Base-by-base conservation (phyloP, 2,888 invertebrate species). In the Sminthurides aquaticus region DNA sequence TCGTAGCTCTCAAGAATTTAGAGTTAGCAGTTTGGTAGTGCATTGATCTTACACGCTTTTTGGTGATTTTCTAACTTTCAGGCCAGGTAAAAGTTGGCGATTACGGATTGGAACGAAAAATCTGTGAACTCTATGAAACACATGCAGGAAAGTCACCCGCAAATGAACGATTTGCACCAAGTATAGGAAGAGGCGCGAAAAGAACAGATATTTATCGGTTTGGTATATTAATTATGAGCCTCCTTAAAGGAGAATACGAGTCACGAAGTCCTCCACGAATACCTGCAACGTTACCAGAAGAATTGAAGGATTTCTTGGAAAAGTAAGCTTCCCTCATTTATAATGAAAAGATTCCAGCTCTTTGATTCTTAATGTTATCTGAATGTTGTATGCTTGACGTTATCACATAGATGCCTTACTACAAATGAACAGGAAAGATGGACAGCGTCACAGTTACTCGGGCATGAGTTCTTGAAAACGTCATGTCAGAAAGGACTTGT, bases 171-270 rank as follows among this genome's bases (percentile, higher is more conserved):
- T 80, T 81, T 72, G 79, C 82, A n/a, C 77, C 78, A 3, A 77
- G 78, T 1, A 74, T 78, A 52, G 80, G 80, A 1, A 76, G 79
- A 69, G 82, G 83, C 59, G 84, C 82, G 3, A 87, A 87, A 78
- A 87, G 87, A 69, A 84, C 84, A 69, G 91, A 90, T 76, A 84
- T 91, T 71, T 88, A 84, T 76, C 84, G 85, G 67, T 83, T 89
- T 67, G 90, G 89, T 1, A 80, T 86, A 56, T 78, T 90, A 65
- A 75, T 90, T 27, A 78, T 89, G 18, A 86, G 87, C 0, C 79
- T 90, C 43, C 78, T 86, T 5, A 82, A 83, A 65, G 85, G 85
- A 8, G 77, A 79, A 3, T 78, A 79, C 34, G 78, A 83, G 3
- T 78, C 80, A 20, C 81, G 82, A 57, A 79, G 79, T 55, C 78